Conservation (phyloP, 1,140 invertebrate species). For the Macrotrachela quadricornifera region DNA sequence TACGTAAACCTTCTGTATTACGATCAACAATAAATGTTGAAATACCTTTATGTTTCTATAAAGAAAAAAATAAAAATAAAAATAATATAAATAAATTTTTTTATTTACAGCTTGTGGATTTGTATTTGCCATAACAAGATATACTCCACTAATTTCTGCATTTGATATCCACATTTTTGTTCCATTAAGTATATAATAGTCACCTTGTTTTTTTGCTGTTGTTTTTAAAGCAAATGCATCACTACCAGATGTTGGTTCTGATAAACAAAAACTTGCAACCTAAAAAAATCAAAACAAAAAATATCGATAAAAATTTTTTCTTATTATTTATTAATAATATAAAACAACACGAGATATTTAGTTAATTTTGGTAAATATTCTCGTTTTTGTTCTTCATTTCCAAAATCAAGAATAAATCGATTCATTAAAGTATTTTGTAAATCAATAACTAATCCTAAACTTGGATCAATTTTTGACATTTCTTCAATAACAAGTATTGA, state of each 20-base stretch:
- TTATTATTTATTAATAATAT: not conserved
- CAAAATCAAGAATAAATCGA: conserved; percentile 37
- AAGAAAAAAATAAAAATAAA: no score
- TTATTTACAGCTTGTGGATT: conserved; percentile 13
- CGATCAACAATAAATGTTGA: conserved; percentile 42
- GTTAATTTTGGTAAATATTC: conserved; percentile 37
- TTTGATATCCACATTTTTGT: conserved; percentile 70
- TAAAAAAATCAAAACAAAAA: conserved; percentile 21
- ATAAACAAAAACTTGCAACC: conserved; percentile 74
- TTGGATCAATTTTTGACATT: conserved; percentile 68
- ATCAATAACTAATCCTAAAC: conserved; percentile 62
- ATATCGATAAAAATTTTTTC: not conserved
- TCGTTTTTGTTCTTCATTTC: conserved; percentile 39
- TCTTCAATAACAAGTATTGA: conserved; percentile 74
- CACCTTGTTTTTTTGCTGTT: conserved; percentile 28
- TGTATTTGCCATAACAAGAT: conserved; percentile 30
- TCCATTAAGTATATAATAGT: conserved; percentile 33
- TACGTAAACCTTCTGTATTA: conserved; percentile 31
- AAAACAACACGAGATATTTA: conserved; percentile 23
- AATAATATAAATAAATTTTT: no score
- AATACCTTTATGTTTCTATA: conserved; percentile 34
- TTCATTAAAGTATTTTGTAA: conserved; percentile 83
- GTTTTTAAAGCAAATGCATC: conserved; percentile 37
- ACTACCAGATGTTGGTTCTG: conserved; percentile 51
- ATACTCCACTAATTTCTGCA: conserved; percentile 56